Percentiles rank a stretch among this genome's conserved stretches.
phyloP scores from a whole-genome alignment of 1,140 invertebrate genomes.

The Atta cephalotes region DNA sequence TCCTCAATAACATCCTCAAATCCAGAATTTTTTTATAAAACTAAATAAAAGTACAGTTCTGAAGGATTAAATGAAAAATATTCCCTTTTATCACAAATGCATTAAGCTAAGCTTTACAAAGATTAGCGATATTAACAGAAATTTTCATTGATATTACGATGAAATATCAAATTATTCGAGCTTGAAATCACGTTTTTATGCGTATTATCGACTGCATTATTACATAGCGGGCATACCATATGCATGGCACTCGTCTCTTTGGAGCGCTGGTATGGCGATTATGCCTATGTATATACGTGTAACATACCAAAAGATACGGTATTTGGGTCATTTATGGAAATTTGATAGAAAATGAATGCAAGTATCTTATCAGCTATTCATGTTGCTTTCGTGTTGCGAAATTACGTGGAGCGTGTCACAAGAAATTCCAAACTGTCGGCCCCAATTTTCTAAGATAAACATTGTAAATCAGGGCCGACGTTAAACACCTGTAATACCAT shows the following conservation, averaged over 20 bases:
- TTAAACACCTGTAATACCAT: slow-evolving; percentile 22
- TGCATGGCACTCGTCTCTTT: slow-evolving; percentile 53
- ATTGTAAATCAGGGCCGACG: slow-evolving; percentile 14
- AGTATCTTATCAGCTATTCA: slow-evolving; percentile 55
- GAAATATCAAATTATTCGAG: slow-evolving; percentile 10
- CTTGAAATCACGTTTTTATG: slow-evolving; percentile 44
- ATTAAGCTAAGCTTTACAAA: slow-evolving; percentile 61
- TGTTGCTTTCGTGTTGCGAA: slow-evolving; percentile 45
- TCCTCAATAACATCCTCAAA: background rate
- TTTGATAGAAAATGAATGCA: slow-evolving; percentile 55
- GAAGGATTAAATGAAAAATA: background rate
- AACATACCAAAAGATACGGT: slow-evolving; percentile 54
- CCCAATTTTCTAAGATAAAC: slow-evolving; percentile 32
- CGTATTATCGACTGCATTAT: slow-evolving; percentile 52
- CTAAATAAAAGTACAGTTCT: background rate
- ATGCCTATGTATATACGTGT: slow-evolving; percentile 48
- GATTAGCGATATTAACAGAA: slow-evolving; percentile 23
- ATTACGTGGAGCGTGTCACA: slow-evolving; percentile 36
- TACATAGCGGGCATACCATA: slow-evolving; percentile 50
- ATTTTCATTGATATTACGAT: background rate
- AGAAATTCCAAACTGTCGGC: slow-evolving; percentile 32
- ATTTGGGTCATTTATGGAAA: slow-evolving; percentile 61
- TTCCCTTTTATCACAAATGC: background rate
- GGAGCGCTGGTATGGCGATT: slow-evolving; percentile 52
- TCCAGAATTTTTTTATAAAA: background rate